A percentile compares a stretch with the other conserved stretches of the same genome.
These are phyloP conservation scores for Aphelenchoides avenae DNA, from an alignment of 1,140 invertebrate genomes.

Conservation along the genomic window DNA sequence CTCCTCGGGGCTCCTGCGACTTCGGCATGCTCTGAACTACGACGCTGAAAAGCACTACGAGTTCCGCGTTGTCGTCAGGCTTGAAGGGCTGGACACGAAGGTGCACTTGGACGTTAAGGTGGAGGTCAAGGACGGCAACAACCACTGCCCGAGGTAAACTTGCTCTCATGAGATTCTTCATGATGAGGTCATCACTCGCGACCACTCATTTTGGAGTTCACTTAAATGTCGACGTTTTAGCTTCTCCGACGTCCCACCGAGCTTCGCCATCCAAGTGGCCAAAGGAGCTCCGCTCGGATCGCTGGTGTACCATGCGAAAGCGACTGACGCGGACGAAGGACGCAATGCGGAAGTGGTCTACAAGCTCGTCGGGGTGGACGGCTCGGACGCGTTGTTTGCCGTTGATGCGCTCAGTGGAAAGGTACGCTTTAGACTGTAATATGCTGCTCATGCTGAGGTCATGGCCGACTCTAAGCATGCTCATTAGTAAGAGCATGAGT, in stretches of 20 bases:
- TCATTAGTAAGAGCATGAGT: no score
- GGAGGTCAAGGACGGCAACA: constrained; percentile 20
- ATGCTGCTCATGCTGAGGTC: no score
- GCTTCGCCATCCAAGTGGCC: constrained; percentile 2
- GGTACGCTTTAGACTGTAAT: no score
- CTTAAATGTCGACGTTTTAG: no score
- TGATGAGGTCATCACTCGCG: constrained; percentile 8
- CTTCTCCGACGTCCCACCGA: no score
- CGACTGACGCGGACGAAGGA: constrained; percentile 61
- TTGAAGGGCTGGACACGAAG: constrained; percentile 22
- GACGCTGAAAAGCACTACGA: constrained; percentile 10
- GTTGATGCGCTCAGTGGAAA: constrained; percentile 29
- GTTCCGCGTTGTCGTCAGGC: constrained; percentile 25
- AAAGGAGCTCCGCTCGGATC: constrained; percentile 18
- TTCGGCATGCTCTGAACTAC: neutral
- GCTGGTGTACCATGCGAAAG: constrained; percentile 59
- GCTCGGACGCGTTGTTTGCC: constrained; percentile 19
- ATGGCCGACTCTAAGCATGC: no score
- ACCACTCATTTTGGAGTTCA: constrained; percentile 14
- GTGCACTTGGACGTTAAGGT: constrained; percentile 6
- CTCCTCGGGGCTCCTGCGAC: neutral
- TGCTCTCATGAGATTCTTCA: constrained; percentile 22
- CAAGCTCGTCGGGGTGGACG: constrained; percentile 42
- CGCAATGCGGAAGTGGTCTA: constrained; percentile 61
- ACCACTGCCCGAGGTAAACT: constrained; percentile 42